phyloP scores from a whole-genome alignment of 2,113 vertebrate species.

The Burhinus oedicnemus region DNA sequence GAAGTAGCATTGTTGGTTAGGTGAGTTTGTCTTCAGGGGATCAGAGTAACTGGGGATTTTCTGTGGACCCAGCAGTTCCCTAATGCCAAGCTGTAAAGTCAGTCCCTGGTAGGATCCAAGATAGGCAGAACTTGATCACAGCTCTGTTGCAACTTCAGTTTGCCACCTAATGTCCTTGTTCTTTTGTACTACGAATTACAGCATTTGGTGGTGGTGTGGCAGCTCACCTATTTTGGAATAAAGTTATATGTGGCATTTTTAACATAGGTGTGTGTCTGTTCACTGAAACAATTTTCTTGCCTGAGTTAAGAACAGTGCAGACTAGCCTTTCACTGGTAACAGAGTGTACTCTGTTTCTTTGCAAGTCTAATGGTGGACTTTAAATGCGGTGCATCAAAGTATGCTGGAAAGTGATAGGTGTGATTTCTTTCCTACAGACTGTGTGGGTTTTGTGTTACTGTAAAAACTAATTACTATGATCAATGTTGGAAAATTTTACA shows the following conservation, averaged over 20 bases:
- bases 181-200: neutral
- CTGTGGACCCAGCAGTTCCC: neutral
- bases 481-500: neutral
- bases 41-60: neutral
- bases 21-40: neutral
- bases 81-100: neutral
- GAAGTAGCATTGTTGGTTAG: neutral
- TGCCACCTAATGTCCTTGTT: neutral
- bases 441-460: neutral
- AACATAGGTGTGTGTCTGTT: neutral
- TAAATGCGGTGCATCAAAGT: neutral
- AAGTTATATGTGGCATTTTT: neutral
- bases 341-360: neutral
- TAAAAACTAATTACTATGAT: neutral
- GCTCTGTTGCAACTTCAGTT: neutral
- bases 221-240: neutral
- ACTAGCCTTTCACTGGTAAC: neutral
- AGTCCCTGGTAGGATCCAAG: neutral
- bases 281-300: neutral
- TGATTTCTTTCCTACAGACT: neutral
- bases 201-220: neutral
- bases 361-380: neutral
- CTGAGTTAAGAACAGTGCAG: neutral
- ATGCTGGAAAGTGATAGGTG: neutral
- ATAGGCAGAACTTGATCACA: neutral